Evolutionary conservation across 1,140 invertebrate species (phyloP).

Genomic region (Drosophila baimaii): DNA sequence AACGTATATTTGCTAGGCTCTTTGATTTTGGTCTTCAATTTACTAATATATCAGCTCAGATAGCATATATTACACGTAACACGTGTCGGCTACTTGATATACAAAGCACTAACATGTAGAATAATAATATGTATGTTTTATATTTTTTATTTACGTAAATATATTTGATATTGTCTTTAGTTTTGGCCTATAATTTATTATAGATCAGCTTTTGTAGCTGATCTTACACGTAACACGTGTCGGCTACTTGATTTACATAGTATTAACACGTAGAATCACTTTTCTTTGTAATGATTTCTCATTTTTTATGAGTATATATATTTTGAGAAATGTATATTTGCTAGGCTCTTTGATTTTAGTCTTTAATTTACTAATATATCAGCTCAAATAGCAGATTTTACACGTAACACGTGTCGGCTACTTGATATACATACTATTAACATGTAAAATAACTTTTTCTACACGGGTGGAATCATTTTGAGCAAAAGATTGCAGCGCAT

Average conservation of each 20-base stretch:
- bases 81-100: conserved; percentile 5
- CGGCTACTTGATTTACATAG: background rate
- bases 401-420: background rate
- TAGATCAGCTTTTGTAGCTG: too few species aligned
- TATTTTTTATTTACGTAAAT: too few species aligned
- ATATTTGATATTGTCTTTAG: too few species aligned
- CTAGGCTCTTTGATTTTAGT: background rate
- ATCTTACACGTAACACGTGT: background rate
- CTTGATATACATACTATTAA: background rate
- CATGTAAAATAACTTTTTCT: background rate
- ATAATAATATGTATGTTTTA: too few species aligned
- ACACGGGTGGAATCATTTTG: too few species aligned
- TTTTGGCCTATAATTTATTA: too few species aligned
- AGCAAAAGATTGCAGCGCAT: too few species aligned
- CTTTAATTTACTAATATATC: background rate
- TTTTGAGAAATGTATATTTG: accelerated
- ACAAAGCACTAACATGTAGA: background rate
- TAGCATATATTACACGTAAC: background rate
- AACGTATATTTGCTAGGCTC: background rate
- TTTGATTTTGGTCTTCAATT: background rate
- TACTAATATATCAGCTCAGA: background rate
- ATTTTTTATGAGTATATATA: background rate
- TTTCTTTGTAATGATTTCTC: background rate
- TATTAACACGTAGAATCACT: background rate
- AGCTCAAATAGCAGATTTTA: background rate